phyloP scores from a whole-genome alignment of 2,888 invertebrate species.

The Elaeidobius kamerunicus region DNA sequence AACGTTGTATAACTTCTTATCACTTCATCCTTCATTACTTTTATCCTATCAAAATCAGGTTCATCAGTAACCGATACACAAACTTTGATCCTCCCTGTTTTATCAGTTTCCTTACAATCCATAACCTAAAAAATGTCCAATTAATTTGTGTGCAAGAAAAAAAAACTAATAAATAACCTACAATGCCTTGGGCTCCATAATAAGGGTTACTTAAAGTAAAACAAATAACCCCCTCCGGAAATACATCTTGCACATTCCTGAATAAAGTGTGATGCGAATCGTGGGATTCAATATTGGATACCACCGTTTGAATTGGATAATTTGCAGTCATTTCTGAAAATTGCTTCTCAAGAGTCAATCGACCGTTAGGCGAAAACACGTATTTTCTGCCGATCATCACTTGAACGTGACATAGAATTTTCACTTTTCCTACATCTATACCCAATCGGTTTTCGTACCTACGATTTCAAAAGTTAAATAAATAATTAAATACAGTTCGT shows the following conservation, averaged over 20 bases:
- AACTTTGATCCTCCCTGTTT: conserved; percentile 61
- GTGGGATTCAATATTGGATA: conserved; percentile 53
- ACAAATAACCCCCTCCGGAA: conserved; percentile 63
- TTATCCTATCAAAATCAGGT: conserved; percentile 50
- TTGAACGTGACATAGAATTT: conserved; percentile 62
- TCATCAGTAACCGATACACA: conserved; percentile 53
- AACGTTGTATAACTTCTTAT: conserved; percentile 55
- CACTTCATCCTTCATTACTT: conserved; percentile 42
- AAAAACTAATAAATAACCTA: conserved; percentile 44
- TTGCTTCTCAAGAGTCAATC: conserved; percentile 64
- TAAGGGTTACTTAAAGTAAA: conserved; percentile 74
- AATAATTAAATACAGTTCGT: not conserved
- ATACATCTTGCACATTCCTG: conserved; percentile 58
- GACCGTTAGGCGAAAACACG: conserved; percentile 58
- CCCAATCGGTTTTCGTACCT: conserved; percentile 73
- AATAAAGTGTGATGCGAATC: conserved; percentile 45
- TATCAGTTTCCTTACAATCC: conserved; percentile 53
- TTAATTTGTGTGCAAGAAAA: too few species aligned
- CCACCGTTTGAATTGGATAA: conserved; percentile 69
- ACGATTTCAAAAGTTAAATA: conserved; percentile 16
- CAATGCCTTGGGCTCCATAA: conserved; percentile 78
- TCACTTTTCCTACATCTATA: conserved; percentile 68
- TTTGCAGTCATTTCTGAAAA: conserved; percentile 63
- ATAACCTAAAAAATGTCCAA: conserved; percentile 58
- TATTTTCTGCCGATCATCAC: conserved; percentile 69